Evolutionary conservation across 2,888 invertebrate species (phyloP).

Genomic region (Nomada fabriciana): DNA sequence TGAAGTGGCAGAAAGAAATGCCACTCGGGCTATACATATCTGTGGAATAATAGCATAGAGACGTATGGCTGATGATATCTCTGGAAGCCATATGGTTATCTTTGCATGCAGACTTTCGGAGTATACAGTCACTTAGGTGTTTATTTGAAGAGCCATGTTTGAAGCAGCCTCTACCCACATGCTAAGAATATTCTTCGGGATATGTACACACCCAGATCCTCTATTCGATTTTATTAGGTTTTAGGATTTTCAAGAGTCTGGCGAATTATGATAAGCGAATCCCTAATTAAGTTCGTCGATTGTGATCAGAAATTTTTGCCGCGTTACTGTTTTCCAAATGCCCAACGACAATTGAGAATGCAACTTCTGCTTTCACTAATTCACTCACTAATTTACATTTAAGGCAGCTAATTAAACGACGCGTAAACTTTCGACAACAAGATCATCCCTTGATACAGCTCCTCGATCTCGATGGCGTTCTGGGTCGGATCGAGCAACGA

Average conservation of each 20-base stretch:
- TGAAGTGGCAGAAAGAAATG: constrained; percentile 24
- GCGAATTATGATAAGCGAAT: constrained; percentile 58
- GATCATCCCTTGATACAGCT: constrained; percentile 81
- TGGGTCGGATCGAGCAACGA: constrained; percentile 71
- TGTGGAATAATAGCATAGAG: constrained; percentile 61
- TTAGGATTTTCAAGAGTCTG: constrained; percentile 76
- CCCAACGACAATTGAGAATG: background rate
- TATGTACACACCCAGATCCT: constrained; percentile 78
- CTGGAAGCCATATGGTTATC: constrained; percentile 82
- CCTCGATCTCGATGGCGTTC: constrained; percentile 77
- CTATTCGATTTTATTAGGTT: constrained; percentile 84
- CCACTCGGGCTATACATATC: constrained; percentile 45
- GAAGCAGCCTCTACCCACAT: constrained; percentile 78
- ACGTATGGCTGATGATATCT: constrained; percentile 72
- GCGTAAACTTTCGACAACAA: constrained; percentile 79
- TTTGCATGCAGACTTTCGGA: constrained; percentile 78
- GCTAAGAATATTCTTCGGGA: constrained; percentile 79
- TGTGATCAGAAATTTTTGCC: constrained; percentile 8
- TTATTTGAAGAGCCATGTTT: constrained; percentile 82
- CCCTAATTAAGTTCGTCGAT: constrained; percentile 39
- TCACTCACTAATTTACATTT: too few relatives aligned
- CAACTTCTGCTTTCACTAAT: background rate
- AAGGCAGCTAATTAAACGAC: constrained; percentile 46
- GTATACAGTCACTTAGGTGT: constrained; percentile 81
- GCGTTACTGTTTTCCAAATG: too few relatives aligned